Conservation (phyloP, 2,888 invertebrate species). For the Elmis aenea region DNA sequence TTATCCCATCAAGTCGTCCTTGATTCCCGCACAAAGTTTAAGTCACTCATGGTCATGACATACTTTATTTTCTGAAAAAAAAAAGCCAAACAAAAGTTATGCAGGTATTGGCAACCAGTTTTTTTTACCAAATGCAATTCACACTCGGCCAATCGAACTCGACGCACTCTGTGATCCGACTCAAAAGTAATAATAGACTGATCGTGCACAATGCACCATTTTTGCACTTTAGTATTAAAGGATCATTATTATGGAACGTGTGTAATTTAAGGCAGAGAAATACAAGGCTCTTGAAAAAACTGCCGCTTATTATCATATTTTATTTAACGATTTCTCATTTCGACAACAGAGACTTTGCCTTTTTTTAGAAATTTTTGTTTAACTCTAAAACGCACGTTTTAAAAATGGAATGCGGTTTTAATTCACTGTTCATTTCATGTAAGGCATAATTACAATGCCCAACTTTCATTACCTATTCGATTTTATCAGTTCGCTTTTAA, state of each 20-base stretch:
- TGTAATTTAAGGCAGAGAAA: conserved; percentile 14
- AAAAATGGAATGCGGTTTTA: no score
- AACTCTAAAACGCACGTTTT: no score
- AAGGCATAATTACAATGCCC: no score
- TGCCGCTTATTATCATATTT: conserved; percentile 18
- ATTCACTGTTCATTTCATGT: no score
- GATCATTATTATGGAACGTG: conserved; percentile 17
- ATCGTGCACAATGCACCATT: conserved; percentile 11
- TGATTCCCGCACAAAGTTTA: conserved; percentile 7
- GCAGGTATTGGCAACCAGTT: conserved; percentile 11
- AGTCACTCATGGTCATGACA: conserved; percentile 16
- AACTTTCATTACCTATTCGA: no score
- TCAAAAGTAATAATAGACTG: conserved; percentile 4
- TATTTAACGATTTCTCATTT: no score
- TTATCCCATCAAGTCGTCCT: conserved; percentile 12
- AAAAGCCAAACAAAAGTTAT: conserved; percentile 7
- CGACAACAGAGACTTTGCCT: no score
- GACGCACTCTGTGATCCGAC: no score
- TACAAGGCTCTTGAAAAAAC: conserved; percentile 8
- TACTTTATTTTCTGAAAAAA: conserved; percentile 13
- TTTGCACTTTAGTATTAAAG: conserved; percentile 14
- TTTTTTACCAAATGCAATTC: conserved; percentile 13
- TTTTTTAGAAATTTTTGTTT: no score
- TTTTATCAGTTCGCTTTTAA: no score
- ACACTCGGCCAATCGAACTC: conserved; percentile 1